These are phyloP conservation scores for Manduca sexta DNA, from an alignment of 1,140 invertebrate genomes.

Conservation along the genomic window DNA sequence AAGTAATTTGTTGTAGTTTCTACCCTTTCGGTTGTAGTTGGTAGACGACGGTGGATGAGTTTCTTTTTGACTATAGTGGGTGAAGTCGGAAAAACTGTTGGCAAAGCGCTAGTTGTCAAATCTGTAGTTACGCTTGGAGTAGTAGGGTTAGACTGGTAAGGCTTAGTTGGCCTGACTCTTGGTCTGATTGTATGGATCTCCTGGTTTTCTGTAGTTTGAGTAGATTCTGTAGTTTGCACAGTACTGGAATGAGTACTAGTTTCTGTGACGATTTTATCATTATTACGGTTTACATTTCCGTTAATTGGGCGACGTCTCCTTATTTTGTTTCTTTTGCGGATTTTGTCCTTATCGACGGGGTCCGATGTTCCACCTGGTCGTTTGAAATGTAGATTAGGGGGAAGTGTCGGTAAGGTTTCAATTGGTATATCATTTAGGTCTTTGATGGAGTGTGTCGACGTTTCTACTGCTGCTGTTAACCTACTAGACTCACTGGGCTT, in stretches of 20 bases:
- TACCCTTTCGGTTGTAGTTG: constrained; percentile 43
- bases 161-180: constrained; percentile 46
- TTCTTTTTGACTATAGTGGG: constrained; percentile 64
- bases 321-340: constrained; percentile 61
- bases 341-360: constrained; percentile 48
- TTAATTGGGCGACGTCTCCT: constrained; percentile 57
- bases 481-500: constrained; percentile 49
- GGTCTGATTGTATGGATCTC: constrained; percentile 55
- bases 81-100: constrained; percentile 59
- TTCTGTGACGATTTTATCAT: constrained; percentile 19
- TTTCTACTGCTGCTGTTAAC: constrained; percentile 22
- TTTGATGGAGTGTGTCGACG: constrained; percentile 24
- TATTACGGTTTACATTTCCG: constrained; percentile 35
- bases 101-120: constrained; percentile 63
- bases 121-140: constrained; percentile 62
- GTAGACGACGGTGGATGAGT: constrained; percentile 40
- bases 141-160: constrained; percentile 39
- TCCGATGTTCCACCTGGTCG: constrained; percentile 40
- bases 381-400: constrained; percentile 65
- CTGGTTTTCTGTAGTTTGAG: constrained; percentile 37
- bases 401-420: constrained; percentile 58
- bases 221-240: constrained; percentile 17
- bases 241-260: constrained; percentile 30
- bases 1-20: constrained; percentile 46
- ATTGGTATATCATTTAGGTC: constrained; percentile 40